A percentile compares a stretch with the other conserved stretches of the same genome.
Evolutionary conservation across 1,140 invertebrate species (phyloP).

Genomic region (Ostrea denselamellosa): DNA sequence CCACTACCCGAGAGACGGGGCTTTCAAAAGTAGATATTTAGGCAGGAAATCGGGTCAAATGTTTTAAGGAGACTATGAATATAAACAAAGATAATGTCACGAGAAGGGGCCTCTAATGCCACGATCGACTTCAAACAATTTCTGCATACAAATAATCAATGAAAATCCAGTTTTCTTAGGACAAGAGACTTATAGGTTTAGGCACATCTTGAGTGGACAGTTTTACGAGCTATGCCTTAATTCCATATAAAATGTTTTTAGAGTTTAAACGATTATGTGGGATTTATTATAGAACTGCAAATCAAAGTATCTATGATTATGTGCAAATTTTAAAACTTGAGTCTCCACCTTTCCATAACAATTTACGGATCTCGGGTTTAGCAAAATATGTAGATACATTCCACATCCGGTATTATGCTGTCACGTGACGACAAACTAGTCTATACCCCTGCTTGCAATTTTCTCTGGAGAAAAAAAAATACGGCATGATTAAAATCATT

Average conservation of each 20-base stretch:
- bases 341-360: background rate
- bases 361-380: conserved; percentile 1
- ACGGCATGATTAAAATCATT: background rate
- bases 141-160: conserved; percentile 40
- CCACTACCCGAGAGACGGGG: conserved; percentile 23
- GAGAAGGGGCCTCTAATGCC: conserved; percentile 33
- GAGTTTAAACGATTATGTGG: conserved; percentile 34
- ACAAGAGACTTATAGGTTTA: conserved; percentile 33
- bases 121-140: conserved; percentile 38
- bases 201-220: conserved; percentile 17
- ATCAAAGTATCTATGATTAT: conserved; percentile 37
- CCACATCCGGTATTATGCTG: background rate
- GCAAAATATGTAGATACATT: conserved; percentile 5
- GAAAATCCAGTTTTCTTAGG: conserved; percentile 35
- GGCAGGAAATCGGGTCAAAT: conserved; percentile 28
- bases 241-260: conserved; percentile 43
- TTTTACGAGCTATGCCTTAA: conserved; percentile 33
- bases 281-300: conserved; percentile 20
- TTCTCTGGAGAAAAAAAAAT: conserved; percentile 37
- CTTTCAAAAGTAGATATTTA: conserved; percentile 31
- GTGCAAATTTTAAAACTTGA: background rate
- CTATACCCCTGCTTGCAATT: conserved; percentile 43
- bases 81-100: conserved; percentile 38
- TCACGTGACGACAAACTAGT: conserved; percentile 6
- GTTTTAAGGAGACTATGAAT: conserved; percentile 35